Conservation (phyloP, 1,140 invertebrate species). For the Lepidotrigona ventralis region DNA sequence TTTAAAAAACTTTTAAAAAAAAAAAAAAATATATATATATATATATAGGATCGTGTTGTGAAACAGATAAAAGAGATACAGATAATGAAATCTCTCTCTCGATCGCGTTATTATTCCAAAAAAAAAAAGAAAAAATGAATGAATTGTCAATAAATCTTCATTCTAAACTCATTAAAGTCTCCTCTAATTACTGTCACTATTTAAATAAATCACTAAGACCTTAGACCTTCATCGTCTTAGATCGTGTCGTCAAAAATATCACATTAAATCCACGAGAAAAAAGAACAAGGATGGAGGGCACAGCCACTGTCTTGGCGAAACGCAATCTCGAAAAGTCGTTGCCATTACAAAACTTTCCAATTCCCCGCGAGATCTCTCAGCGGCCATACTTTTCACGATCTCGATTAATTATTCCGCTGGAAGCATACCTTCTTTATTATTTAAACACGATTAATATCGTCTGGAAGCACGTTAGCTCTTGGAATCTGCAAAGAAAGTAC, state of each 20-base stretch:
- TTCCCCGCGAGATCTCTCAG: background rate
- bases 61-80: background rate
- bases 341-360: background rate
- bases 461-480: no score
- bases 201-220: no score
- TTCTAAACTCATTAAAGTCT: background rate
- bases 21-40: background rate
- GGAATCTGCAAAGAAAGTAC: background rate
- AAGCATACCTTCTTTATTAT: background rate
- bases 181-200: background rate
- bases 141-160: background rate
- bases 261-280: background rate
- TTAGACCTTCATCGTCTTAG: no score
- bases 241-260: background rate
- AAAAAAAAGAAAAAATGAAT: no score
- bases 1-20: background rate
- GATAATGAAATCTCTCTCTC: background rate
- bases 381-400: background rate
- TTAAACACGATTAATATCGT: background rate
- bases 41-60: background rate
- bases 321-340: background rate
- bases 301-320: background rate
- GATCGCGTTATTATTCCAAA: background rate
- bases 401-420: background rate
- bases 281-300: background rate